Conservation (phyloP, 1,140 invertebrate genomes). For the Rhynchophorus ferrugineus region DNA sequence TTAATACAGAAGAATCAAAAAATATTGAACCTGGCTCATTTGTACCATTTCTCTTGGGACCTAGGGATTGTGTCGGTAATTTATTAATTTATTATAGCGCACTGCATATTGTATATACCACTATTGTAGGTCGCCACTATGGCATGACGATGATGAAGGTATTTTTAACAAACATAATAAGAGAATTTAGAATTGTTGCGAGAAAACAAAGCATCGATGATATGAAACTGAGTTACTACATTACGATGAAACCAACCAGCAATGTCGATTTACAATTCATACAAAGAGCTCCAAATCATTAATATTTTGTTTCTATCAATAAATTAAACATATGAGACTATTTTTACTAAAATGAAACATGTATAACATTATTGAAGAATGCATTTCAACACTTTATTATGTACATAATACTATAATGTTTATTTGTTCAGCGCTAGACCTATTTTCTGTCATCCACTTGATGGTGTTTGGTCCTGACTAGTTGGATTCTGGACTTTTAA, state of each 20-base stretch:
- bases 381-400: too few relatives aligned
- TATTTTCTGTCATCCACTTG: too few relatives aligned
- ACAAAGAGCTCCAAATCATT: too few relatives aligned
- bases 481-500: too few relatives aligned
- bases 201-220: neutral
- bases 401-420: too few relatives aligned
- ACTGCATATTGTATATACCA: neutral
- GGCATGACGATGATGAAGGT: neutral
- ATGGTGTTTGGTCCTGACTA: too few relatives aligned
- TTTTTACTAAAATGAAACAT: too few relatives aligned
- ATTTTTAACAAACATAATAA: neutral
- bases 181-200: neutral
- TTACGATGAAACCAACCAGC: neutral
- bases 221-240: neutral
- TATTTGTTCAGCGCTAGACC: too few relatives aligned
- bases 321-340: too few relatives aligned
- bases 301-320: too few relatives aligned
- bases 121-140: neutral
- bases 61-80: conserved; percentile 55
- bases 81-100: neutral
- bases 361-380: too few relatives aligned
- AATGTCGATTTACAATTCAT: neutral
- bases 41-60: conserved; percentile 61
- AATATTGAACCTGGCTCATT: conserved; percentile 52
- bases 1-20: conserved; percentile 46